A percentile compares a stretch with the other conserved stretches of the same genome.
phyloP scores from a whole-genome alignment of 2,797 vertebrate genomes.

The Silurus aristotelis region DNA sequence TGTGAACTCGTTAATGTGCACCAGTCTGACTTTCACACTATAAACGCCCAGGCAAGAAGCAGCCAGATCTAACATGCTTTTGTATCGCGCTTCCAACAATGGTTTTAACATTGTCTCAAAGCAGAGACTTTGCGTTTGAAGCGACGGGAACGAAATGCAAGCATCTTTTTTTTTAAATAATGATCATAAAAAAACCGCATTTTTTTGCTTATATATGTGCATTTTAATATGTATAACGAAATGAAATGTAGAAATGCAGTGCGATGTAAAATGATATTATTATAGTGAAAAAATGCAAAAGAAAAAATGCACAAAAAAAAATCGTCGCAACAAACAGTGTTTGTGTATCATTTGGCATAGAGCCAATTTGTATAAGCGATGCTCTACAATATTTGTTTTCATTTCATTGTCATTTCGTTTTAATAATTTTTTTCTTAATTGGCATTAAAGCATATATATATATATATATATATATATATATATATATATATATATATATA shows the following conservation, averaged over 20 bases:
- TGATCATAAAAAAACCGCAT: no score
- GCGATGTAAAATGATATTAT: no score
- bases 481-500: background rate
- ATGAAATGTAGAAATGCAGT: no score
- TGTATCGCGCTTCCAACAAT: no score
- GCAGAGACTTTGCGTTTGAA: background rate
- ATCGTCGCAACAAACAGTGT: no score
- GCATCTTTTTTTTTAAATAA: no score
- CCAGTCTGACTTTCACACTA: slow-evolving; percentile 12
- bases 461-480: background rate
- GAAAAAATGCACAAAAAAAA: no score
- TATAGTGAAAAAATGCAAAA: no score
- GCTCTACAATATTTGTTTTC: background rate
- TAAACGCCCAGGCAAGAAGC: background rate
- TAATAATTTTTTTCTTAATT: background rate
- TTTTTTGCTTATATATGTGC: no score
- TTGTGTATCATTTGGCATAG: background rate
- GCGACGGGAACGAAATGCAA: background rate
- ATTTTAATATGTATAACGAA: no score
- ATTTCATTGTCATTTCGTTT: background rate
- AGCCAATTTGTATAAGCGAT: no score
- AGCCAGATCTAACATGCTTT: background rate
- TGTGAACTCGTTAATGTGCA: slow-evolving; percentile 22
- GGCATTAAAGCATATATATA: background rate
- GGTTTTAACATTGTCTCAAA: no score